Evolutionary conservation across 2,113 vertebrate genomes (phyloP).

Genomic region (Heterotilapia buettikoferi): DNA sequence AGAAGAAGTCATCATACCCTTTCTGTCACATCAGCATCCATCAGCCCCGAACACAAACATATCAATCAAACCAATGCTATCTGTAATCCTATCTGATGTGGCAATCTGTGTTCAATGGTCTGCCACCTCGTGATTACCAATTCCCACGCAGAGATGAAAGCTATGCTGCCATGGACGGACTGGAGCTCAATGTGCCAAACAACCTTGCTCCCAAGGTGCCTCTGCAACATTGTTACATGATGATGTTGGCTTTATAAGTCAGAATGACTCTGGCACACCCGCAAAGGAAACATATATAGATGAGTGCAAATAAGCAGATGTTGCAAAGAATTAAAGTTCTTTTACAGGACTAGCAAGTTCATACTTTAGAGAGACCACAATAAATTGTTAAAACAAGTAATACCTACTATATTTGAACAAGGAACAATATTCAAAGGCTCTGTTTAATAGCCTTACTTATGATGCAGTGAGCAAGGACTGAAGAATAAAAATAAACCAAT

Average conservation of each 20-base stretch:
- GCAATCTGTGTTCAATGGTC: conserved; percentile 36
- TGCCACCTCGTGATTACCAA: conserved; percentile 26
- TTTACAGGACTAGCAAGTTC: neutral
- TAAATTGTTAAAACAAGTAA: neutral
- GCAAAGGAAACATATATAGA: neutral
- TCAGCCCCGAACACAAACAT: conserved; percentile 7
- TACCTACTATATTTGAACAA: neutral
- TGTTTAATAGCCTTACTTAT: neutral
- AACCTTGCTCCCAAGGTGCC: conserved; percentile 16
- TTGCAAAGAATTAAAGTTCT: neutral
- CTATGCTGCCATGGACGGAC: neutral
- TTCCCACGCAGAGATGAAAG: neutral
- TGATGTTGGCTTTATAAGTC: neutral
- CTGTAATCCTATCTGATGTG: conserved; percentile 40
- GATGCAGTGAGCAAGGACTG: neutral
- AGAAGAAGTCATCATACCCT: conserved; percentile 21
- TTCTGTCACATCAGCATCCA: conserved; percentile 38
- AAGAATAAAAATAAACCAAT: neutral
- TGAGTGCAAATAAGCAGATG: neutral
- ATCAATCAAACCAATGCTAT: conserved; percentile 38
- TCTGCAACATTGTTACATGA: neutral
- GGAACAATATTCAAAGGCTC: neutral
- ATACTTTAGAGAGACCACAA: neutral
- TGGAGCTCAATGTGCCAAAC: neutral
- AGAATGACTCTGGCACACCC: neutral